These are phyloP conservation scores for Chiridota heheva DNA, from an alignment of 35 echinoderm and acorn worm species.

Conservation along the genomic window DNA sequence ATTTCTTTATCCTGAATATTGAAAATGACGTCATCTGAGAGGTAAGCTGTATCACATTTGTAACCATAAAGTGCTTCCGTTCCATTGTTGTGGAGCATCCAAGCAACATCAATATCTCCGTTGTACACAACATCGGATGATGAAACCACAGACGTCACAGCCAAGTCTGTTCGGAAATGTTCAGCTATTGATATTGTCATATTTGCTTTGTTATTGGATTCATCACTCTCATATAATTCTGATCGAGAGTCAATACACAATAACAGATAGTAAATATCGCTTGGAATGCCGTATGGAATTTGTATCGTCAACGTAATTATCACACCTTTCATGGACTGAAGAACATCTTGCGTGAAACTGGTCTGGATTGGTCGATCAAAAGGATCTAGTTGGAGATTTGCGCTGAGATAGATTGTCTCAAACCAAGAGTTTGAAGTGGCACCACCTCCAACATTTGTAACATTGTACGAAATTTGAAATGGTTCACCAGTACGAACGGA, in stretches of 20 bases:
- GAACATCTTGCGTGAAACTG: background rate
- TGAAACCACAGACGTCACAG: constrained; percentile 25
- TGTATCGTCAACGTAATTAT: background rate
- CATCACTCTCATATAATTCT: constrained; percentile 44
- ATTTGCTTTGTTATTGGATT: constrained; percentile 38
- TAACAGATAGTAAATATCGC: constrained; percentile 43
- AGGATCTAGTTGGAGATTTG: constrained; percentile 43
- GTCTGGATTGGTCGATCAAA: constrained; percentile 24
- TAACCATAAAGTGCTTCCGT: constrained; percentile 27
- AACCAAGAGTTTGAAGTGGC: constrained; percentile 4
- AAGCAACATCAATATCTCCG: constrained; percentile 18
- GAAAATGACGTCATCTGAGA: constrained; percentile 47
- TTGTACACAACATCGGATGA: constrained; percentile 1
- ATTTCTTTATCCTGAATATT: constrained; percentile 50
- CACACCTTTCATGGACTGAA: background rate
- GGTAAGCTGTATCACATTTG: constrained; percentile 58
- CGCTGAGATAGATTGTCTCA: constrained; percentile 48
- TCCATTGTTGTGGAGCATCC: constrained; percentile 50
- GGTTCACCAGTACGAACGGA: constrained; percentile 40
- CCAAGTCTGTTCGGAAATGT: constrained; percentile 29
- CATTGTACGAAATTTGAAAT: constrained; percentile 29
- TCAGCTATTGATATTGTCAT: constrained; percentile 8
- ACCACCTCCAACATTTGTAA: constrained; percentile 35
- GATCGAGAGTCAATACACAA: constrained; percentile 34
- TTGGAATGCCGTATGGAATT: constrained; percentile 52